These are phyloP conservation scores for Helarctos malayanus DNA, from an alignment of 2,797 vertebrate genomes.

Conservation along the genomic window DNA sequence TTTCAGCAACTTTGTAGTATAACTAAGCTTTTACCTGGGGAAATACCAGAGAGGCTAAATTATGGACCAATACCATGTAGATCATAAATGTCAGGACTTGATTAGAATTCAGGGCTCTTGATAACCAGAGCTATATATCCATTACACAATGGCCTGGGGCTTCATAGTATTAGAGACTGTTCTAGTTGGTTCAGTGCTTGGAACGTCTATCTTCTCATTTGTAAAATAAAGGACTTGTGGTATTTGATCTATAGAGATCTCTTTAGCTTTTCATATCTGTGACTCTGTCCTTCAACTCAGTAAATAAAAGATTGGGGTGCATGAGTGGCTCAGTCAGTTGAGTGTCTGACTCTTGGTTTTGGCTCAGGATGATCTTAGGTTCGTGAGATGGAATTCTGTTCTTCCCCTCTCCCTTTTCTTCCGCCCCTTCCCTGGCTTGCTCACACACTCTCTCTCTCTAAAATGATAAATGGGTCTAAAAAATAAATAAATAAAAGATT, in stretches of 20 bases:
- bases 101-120: background rate
- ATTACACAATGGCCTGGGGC: background rate
- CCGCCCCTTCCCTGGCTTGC: background rate
- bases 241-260: background rate
- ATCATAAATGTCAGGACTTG: background rate
- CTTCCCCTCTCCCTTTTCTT: background rate
- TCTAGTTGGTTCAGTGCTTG: background rate
- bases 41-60: background rate
- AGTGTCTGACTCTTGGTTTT: background rate
- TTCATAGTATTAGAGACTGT: background rate
- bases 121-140: background rate
- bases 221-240: background rate
- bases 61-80: background rate
- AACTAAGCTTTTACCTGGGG: background rate
- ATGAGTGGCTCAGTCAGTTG: background rate
- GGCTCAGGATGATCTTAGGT: background rate
- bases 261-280: background rate
- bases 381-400: background rate
- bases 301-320: slow-evolving; percentile 13
- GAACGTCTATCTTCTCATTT: background rate
- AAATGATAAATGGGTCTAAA: background rate
- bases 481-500: background rate
- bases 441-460: background rate
- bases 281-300: background rate
- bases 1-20: background rate